These are phyloP conservation scores for Eupelmus urozonus DNA, from an alignment of 2,888 invertebrate genomes.

Conservation along the genomic window DNA sequence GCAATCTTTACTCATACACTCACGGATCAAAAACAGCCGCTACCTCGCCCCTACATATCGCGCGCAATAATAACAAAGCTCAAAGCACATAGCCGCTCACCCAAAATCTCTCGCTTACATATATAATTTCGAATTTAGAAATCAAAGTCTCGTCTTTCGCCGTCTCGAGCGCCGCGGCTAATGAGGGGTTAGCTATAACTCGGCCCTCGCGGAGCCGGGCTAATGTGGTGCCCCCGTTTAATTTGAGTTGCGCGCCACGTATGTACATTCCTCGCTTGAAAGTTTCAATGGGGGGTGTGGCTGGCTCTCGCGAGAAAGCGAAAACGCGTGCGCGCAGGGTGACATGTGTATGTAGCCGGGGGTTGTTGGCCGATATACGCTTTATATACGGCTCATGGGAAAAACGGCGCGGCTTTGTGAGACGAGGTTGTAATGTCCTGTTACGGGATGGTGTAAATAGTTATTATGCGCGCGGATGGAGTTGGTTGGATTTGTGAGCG, in stretches of 20 bases:
- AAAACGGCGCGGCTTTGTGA: slow-evolving; percentile 60
- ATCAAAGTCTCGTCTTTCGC: slow-evolving; percentile 69
- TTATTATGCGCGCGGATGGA: slow-evolving; percentile 46
- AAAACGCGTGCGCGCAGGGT: too few species aligned
- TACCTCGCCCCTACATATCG: too few species aligned
- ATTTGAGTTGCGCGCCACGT: slow-evolving; percentile 71
- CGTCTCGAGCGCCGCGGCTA: slow-evolving; percentile 63
- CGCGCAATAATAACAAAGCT: slow-evolving; percentile 20
- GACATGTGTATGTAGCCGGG: too few species aligned
- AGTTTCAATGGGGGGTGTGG: slow-evolving; percentile 75
- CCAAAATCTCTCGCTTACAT: too few species aligned
- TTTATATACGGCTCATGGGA: too few species aligned
- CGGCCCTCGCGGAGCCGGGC: slow-evolving; percentile 66
- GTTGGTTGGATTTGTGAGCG: too few species aligned
- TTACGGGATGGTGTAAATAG: slow-evolving; percentile 49
- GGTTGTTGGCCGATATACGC: too few species aligned
- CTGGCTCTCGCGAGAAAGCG: slow-evolving; percentile 43
- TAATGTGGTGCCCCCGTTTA: slow-evolving; percentile 70
- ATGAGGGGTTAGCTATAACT: slow-evolving; percentile 77
- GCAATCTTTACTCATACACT: too few species aligned
- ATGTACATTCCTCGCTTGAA: slow-evolving; percentile 54
- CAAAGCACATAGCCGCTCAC: too few species aligned
- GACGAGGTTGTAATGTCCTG: slow-evolving; percentile 64
- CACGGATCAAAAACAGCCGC: too few species aligned
- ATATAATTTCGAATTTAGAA: slow-evolving; percentile 66